Conservation (phyloP, 1,140 invertebrate species). For the Drosophila chauvacae region DNA sequence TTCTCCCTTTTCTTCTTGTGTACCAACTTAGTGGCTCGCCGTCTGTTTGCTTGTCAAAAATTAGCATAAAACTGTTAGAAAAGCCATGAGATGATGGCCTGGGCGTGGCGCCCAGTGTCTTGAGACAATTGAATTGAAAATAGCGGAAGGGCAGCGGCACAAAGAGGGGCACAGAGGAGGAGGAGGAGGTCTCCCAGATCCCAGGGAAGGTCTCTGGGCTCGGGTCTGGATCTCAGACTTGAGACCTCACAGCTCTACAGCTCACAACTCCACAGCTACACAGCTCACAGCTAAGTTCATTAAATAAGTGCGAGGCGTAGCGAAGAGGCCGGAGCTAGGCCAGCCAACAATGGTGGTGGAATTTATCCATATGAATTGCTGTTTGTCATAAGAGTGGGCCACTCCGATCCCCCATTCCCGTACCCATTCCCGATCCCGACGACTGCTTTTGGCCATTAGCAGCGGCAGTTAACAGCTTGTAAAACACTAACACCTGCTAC, state of each 20-base stretch:
- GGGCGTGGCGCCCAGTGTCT: conserved; percentile 36
- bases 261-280: conserved; percentile 11
- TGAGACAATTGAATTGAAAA: conserved; percentile 53
- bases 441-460: conserved; percentile 60
- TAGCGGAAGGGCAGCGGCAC: background rate
- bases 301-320: conserved; percentile 58
- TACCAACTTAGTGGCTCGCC: conserved; percentile 34
- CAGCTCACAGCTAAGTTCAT: conserved; percentile 45
- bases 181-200: conserved; percentile 13
- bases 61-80: conserved; percentile 80
- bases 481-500: conserved; percentile 77
- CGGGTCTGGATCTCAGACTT: background rate
- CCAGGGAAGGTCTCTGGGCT: conserved; percentile 3
- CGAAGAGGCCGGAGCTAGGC: conserved; percentile 21
- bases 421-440: background rate
- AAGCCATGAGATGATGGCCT: conserved; percentile 13
- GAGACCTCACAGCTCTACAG: conserved; percentile 12
- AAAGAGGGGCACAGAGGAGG: background rate
- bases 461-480: conserved; percentile 77
- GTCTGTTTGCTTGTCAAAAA: conserved; percentile 49
- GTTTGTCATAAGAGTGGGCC: conserved; percentile 38
- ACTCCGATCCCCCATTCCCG: background rate
- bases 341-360: conserved; percentile 25
- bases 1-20: background rate
- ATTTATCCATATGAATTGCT: conserved; percentile 27